Base-by-base conservation (phyloP, 2,888 invertebrate species). In the Drosophila fulvimacula region DNA sequence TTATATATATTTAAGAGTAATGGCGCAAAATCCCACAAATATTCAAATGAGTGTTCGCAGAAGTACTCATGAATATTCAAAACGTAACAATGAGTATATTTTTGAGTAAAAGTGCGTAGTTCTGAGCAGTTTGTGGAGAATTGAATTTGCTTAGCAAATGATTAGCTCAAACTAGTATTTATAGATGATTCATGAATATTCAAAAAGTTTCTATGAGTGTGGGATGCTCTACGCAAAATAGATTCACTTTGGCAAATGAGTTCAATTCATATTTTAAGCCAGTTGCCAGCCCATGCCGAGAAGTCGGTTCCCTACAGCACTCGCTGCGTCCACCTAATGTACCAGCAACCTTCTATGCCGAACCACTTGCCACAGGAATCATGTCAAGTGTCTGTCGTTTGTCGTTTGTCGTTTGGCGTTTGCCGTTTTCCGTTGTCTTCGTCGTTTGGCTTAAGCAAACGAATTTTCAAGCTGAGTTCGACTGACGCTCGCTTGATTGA, bases 401-500 rank as follows among this genome's bases (percentile, higher is more conserved):
- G 55, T 52, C 55, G 38, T 9, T 39, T 49, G 42, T 52, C 55
- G 21, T 53, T 48, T 51, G 39, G 49, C 61, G n/a, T n/a, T 41
- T 32, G 46, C 39, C 32, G 41, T 56, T 38, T n/a, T 24, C 24
- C 24, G 24, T 30, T 10, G 30, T 30, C 30, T 9, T 39, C 55
- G 42, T 52, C 55, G 21, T 53, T 48, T 51, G 39, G 49, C 61
- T 76, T 62, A 39, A 67, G 69, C 76, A 76, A 71, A 75, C 75
- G 66, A 60, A 71, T 63, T 63, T 62, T 67, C 57, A 63, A 70
- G 67, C 49, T 55, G 58, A 57, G 56, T 76, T 76, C 73, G 65
- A 76, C 72, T 76, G 76, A 76, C 76, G 78, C 80, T 65, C 49
- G 58, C 73, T 71, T 82, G 86, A 83, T 85, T 83, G 82, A 83